phyloP scores from a whole-genome alignment of 2,113 vertebrate genomes.

The Misgurnus mizolepis region DNA sequence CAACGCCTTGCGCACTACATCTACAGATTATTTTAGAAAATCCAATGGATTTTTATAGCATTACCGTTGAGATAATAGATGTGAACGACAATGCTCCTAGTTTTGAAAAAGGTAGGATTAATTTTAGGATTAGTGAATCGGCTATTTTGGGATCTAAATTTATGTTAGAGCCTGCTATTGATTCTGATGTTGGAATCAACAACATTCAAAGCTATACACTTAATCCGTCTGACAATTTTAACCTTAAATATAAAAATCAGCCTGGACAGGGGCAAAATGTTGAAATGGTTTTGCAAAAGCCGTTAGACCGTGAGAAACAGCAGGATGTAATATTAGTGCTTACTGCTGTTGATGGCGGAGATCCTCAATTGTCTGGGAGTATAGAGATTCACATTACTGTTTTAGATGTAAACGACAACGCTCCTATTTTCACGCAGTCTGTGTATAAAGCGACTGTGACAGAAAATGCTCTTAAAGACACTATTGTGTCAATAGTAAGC shows the following conservation, averaged over 20 bases:
- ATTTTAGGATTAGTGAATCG: not conserved
- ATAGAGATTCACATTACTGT: constrained; percentile 31
- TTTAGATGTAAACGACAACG: constrained; percentile 53
- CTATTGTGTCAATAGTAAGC: constrained; percentile 39
- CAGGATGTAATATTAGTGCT: constrained; percentile 22
- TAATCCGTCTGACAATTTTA: constrained; percentile 52
- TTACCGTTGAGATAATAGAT: constrained; percentile 59
- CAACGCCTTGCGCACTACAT: constrained; percentile 42
- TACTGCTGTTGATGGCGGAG: constrained; percentile 9
- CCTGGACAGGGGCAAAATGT: constrained; percentile 27
- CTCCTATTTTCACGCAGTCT: constrained; percentile 49
- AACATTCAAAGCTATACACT: constrained; percentile 39
- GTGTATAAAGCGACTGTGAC: constrained; percentile 56
- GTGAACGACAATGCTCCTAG: not conserved
- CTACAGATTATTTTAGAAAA: constrained; percentile 52
- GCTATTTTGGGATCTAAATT: not conserved
- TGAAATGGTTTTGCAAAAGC: constrained; percentile 48
- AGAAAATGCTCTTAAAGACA: constrained; percentile 51
- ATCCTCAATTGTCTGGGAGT: constrained; percentile 10
- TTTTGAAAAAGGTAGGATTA: not conserved
- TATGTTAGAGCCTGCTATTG: not conserved
- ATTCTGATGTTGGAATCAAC: constrained; percentile 56
- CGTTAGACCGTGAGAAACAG: constrained; percentile 38
- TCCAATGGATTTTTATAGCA: constrained; percentile 44
- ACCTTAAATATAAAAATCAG: constrained; percentile 24